Percentiles rank a stretch among this genome's conserved stretches.
Conservation (phyloP, 2,888 invertebrate genomes). For the Epinotia nisella region DNA sequence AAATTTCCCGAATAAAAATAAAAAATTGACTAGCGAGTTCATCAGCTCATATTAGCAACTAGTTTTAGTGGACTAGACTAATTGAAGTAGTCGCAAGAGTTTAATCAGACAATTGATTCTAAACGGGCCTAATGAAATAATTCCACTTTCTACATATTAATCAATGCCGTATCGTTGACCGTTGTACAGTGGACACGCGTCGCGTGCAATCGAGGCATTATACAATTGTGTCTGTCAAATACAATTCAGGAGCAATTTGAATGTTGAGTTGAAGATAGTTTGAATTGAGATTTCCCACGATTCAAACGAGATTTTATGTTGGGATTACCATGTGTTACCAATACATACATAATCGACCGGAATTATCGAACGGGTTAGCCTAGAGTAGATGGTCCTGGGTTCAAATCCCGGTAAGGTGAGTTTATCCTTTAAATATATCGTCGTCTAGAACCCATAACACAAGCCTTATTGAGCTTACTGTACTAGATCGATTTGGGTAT, state of each 20-base stretch:
- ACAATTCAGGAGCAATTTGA: slow-evolving; percentile 49
- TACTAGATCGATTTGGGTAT: too few species aligned
- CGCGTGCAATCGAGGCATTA: slow-evolving; percentile 47
- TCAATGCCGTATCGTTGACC: slow-evolving; percentile 4
- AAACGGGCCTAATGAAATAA: slow-evolving; percentile 16
- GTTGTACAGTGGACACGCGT: slow-evolving; percentile 10
- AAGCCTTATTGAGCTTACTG: too few species aligned
- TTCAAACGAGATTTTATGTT: not conserved
- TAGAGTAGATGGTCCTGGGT: too few species aligned
- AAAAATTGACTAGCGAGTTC: too few species aligned
- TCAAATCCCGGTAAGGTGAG: too few species aligned
- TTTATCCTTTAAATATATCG: too few species aligned
- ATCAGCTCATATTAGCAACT: too few species aligned
- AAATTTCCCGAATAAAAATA: too few species aligned
- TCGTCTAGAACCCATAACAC: too few species aligned
- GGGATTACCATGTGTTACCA: not conserved
- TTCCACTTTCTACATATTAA: slow-evolving; percentile 13
- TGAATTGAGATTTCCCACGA: slow-evolving; percentile 21
- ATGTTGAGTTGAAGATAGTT: slow-evolving; percentile 16
- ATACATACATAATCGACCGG: too few species aligned
- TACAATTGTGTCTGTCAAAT: slow-evolving; percentile 59
- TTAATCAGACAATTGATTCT: not conserved
- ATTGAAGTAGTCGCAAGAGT: not conserved
- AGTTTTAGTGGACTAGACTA: too few species aligned
- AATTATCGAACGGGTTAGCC: too few species aligned